phyloP scores from a whole-genome alignment of 2,113 vertebrate genomes.

The Sporophila hypoxantha region DNA sequence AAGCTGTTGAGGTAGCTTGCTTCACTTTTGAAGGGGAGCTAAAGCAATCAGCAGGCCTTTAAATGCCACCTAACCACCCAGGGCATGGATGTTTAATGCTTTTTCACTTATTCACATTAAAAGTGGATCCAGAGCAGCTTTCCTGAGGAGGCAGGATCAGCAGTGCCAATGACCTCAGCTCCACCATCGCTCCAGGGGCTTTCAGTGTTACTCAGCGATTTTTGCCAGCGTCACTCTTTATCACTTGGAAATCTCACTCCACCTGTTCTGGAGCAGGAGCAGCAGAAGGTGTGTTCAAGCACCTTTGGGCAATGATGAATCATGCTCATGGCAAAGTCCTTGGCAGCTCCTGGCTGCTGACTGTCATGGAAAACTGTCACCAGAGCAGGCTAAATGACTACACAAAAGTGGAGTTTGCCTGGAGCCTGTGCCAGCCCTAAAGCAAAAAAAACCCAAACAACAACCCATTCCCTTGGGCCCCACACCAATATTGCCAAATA shows the following conservation, averaged over 20 bases:
- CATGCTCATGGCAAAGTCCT: neutral
- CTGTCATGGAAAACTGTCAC: neutral
- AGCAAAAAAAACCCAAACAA: neutral
- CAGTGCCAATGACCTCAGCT: neutral
- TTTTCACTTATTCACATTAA: neutral
- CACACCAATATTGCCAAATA: neutral
- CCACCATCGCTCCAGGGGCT: fast-evolving
- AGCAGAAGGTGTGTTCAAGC: slow-evolving; percentile 9
- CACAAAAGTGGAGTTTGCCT: neutral
- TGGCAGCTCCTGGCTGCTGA: neutral
- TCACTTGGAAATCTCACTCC: neutral
- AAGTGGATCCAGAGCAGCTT: neutral
- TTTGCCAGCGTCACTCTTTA: neutral
- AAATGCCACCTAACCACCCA: neutral
- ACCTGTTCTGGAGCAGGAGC: neutral
- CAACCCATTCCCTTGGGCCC: neutral
- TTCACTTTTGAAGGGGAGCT: neutral
- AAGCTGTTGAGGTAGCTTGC: neutral
- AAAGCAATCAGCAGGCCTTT: neutral
- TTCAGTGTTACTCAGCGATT: neutral
- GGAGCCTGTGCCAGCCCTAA: fast-evolving
- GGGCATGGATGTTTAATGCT: neutral
- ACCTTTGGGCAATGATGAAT: neutral
- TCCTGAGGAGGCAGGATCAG: neutral
- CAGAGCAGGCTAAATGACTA: fast-evolving